A percentile compares a stretch with the other conserved stretches of the same genome.
phyloP scores from a whole-genome alignment of 2,797 vertebrate species.

The Garrulus glandarius region DNA sequence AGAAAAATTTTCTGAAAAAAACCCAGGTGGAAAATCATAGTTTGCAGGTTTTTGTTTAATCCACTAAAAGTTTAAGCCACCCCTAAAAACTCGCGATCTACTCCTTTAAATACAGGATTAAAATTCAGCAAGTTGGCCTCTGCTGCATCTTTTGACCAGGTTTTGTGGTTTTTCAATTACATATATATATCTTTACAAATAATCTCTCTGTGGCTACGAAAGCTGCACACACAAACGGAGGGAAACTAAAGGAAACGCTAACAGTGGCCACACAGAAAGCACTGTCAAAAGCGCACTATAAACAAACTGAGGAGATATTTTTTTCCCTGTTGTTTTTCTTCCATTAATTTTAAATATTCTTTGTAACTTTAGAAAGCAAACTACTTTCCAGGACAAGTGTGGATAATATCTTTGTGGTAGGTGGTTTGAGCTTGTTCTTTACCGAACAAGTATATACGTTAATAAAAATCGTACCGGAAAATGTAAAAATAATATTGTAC shows the following conservation, averaged over 20 bases:
- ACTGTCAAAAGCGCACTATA: background rate
- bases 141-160: background rate
- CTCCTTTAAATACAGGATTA: background rate
- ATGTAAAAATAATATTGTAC: background rate
- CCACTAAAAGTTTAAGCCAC: background rate
- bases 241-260: background rate
- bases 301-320: background rate
- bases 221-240: background rate
- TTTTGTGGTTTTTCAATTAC: slow-evolving; percentile 28
- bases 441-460: background rate
- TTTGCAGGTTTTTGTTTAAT: background rate
- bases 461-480: background rate
- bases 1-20: background rate
- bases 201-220: background rate
- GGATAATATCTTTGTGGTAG: background rate
- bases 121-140: background rate
- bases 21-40: background rate
- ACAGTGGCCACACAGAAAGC: background rate
- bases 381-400: background rate
- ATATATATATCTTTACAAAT: background rate
- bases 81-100: background rate
- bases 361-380: slow-evolving; percentile 6
- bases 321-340: background rate
- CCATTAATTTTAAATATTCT: background rate
- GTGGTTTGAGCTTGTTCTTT: background rate